A percentile compares a stretch with the other conserved stretches of the same genome.
These are phyloP conservation scores for Oligia strigilis DNA, from an alignment of 2,888 invertebrate genomes.

Conservation along the genomic window DNA sequence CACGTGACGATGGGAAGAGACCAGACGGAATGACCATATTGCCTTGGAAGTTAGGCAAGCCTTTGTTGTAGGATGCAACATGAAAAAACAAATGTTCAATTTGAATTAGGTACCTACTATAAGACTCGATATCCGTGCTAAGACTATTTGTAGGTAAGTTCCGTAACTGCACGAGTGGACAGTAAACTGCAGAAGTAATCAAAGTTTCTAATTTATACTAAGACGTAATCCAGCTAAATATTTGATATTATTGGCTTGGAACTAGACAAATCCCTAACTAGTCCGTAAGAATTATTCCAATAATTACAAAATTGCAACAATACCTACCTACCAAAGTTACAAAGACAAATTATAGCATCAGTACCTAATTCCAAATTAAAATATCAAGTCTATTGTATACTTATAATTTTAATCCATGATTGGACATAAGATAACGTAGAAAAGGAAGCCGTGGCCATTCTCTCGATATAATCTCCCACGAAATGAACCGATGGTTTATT, in stretches of 20 bases:
- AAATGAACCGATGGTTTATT: conserved; percentile 51
- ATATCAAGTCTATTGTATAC: not conserved
- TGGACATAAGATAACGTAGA: conserved; percentile 40
- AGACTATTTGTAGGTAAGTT: no score
- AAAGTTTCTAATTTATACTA: not conserved
- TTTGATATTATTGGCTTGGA: not conserved
- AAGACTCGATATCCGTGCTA: no score
- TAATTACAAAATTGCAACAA: not conserved
- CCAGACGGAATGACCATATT: no score
- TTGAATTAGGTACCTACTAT: not conserved
- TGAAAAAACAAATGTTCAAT: not conserved
- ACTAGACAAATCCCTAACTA: not conserved
- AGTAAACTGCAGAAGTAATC: not conserved
- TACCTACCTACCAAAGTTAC: not conserved
- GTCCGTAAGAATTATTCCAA: not conserved
- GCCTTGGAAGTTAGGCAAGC: no score
- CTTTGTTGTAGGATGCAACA: no score
- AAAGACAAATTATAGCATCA: not conserved
- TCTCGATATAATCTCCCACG: conserved; percentile 32
- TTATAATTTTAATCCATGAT: conserved; percentile 8
- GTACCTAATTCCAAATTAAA: not conserved
- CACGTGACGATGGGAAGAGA: no score
- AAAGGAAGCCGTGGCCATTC: conserved; percentile 34
- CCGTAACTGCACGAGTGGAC: not conserved
- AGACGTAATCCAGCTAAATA: not conserved